Evolutionary conservation across 1,140 invertebrate species (phyloP).

Genomic region (Belonocnema kinseyi): DNA sequence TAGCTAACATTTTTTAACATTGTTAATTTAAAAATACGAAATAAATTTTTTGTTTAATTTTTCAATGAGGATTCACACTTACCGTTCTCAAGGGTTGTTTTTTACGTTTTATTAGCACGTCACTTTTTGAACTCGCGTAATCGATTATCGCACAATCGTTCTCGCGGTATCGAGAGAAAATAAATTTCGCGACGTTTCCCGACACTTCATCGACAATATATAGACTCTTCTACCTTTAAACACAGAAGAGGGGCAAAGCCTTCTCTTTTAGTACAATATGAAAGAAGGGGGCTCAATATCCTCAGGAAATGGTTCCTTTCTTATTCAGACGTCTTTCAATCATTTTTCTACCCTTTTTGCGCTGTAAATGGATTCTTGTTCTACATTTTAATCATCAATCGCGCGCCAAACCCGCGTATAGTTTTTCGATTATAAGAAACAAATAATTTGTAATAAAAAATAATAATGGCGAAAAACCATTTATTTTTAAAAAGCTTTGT

Average conservation of each 20-base stretch:
- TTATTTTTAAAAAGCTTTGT: too few relatives aligned
- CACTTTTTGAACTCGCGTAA: constrained; percentile 14
- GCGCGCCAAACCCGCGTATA: too few relatives aligned
- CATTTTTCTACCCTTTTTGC: too few relatives aligned
- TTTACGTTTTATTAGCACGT: constrained; percentile 7
- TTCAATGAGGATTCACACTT: not conserved
- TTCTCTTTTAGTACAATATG: constrained; percentile 10
- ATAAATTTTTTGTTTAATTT: too few relatives aligned
- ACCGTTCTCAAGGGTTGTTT: constrained; percentile 2
- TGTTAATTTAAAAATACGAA: too few relatives aligned
- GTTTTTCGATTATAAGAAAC: too few relatives aligned
- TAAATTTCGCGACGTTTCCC: constrained; percentile 13
- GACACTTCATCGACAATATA: constrained; percentile 24
- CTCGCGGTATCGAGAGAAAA: constrained; percentile 26
- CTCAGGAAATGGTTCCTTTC: not conserved
- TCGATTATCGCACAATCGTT: constrained; percentile 24
- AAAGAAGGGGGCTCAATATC: constrained; percentile 9
- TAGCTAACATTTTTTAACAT: too few relatives aligned
- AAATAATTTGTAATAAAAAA: too few relatives aligned
- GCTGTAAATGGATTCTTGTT: too few relatives aligned
- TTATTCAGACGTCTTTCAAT: too few relatives aligned
- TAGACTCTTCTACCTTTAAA: constrained; percentile 8
- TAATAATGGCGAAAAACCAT: too few relatives aligned
- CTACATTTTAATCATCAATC: too few relatives aligned
- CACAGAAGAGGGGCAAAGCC: constrained; percentile 1